Evolutionary conservation across 1,140 invertebrate genomes (phyloP), one percentile per base, ranked within the genome.

Genomic region (Cryptotermes secundus): DNA sequence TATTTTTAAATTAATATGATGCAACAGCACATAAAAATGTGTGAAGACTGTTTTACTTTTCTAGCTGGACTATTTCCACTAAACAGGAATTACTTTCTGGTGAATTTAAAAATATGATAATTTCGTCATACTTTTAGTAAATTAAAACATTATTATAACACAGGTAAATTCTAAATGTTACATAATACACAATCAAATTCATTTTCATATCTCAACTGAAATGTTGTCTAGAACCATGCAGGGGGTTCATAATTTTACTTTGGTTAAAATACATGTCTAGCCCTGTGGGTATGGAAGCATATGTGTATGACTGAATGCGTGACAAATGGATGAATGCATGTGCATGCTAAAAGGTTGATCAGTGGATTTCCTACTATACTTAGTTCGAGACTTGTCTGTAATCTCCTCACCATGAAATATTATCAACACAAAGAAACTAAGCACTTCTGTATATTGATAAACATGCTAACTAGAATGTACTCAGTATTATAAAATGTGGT

Each of bases 331-430:
- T 72, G 59, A 72, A 72, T 72, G n/a, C 9, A 72, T 31, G 7
- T 72, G 59, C 59, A 72, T 72, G 59, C 16, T 10, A 59, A 2
- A n/a, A 49, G 59, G 59, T 72, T 72, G 1, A 72, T 72, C 26
- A 31, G 59, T 72, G 38, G 4, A 38, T 38, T 72, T n/a, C 59
- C 59, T 72, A 31, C 59, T 31, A 16, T 72, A 31, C 31, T 72
- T 72, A 72, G 59, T 72, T 72, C n/a, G 3, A n/a, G 53, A 72
- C 59, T 72, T 72, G 59, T 72, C 59, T 72, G n/a, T 72, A 72
- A 72, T 72, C 45, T 49, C 59, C 59, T 72, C 59, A 72, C 59
- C 26, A 72, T 72, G 59, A 31, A 72, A 72, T 1, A 31, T n/a
- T 72, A 72, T 72, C 26, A 72, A 72, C 26, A 72, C 59, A 72